phyloP scores from a whole-genome alignment of 2,113 vertebrate genomes.

The Callipepla squamata region DNA sequence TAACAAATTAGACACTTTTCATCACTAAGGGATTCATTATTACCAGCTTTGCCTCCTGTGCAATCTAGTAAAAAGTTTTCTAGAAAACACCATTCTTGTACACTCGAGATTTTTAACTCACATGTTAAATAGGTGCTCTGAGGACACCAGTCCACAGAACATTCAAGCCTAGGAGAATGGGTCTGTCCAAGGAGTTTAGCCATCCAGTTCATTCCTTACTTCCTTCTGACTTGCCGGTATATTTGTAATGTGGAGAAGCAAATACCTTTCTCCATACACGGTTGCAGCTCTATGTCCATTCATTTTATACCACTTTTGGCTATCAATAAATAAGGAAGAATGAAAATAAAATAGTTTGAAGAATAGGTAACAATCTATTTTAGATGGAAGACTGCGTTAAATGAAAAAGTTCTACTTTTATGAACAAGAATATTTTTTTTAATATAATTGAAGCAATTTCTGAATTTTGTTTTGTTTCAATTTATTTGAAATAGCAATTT shows the following conservation, averaged over 20 bases:
- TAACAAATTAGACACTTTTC: background rate
- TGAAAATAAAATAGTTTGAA: background rate
- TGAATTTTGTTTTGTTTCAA: background rate
- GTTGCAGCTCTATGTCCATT: background rate
- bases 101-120: background rate
- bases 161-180: background rate
- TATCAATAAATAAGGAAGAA: background rate
- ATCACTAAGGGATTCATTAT: background rate
- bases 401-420: background rate
- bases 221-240: background rate
- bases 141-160: background rate
- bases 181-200: background rate
- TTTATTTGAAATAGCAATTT: background rate
- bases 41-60: background rate
- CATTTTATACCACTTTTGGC: background rate
- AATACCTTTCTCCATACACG: background rate
- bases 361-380: background rate
- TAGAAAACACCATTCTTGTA: background rate
- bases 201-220: background rate
- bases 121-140: background rate
- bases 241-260: background rate
- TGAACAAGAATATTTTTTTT: accelerated
- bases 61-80: background rate
- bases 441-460: background rate
- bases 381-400: background rate